Percentiles rank a stretch among this genome's conserved stretches.
Conservation (phyloP, 2,797 vertebrate genomes). For the Leptoclinus maculatus region DNA sequence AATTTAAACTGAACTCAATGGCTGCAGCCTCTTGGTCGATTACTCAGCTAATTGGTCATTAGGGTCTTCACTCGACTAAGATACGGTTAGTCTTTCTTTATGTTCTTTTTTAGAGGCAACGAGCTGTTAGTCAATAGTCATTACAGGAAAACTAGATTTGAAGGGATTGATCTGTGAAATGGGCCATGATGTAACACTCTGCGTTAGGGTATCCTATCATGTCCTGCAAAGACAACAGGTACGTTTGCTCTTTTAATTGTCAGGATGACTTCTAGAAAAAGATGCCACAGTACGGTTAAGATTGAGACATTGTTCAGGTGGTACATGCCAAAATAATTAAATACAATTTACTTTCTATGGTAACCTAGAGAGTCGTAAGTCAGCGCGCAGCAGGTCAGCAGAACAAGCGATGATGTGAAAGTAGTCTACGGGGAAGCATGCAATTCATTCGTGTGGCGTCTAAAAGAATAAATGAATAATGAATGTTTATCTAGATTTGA, state of each 20-base stretch:
- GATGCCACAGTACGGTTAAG: not conserved
- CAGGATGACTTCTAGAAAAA: not conserved
- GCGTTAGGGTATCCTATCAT: not conserved
- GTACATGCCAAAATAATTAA: not conserved
- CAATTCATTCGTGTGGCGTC: not conserved
- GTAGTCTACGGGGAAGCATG: not conserved
- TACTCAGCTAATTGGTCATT: conserved; percentile 39
- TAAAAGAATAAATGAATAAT: not conserved
- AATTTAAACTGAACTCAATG: not conserved
- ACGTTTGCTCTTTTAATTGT: not conserved
- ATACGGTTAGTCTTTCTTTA: conserved; percentile 5
- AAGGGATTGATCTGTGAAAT: conserved; percentile 15
- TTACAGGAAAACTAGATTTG: conserved; percentile 22
- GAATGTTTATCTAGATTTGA: not conserved
- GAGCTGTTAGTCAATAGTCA: not conserved
- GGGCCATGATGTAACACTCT: not conserved
- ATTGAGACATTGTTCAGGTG: not conserved
- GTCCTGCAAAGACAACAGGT: not conserved
- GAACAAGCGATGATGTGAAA: not conserved
- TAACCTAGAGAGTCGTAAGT: not conserved
- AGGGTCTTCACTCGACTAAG: conserved; percentile 17
- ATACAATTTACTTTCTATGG: not conserved
- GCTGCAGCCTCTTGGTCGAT: not conserved
- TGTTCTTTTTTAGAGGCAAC: conserved; percentile 7
- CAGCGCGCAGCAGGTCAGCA: not conserved